Evolutionary conservation across 2,888 invertebrate species (phyloP).

Genomic region (Shargacucullia verbasci): DNA sequence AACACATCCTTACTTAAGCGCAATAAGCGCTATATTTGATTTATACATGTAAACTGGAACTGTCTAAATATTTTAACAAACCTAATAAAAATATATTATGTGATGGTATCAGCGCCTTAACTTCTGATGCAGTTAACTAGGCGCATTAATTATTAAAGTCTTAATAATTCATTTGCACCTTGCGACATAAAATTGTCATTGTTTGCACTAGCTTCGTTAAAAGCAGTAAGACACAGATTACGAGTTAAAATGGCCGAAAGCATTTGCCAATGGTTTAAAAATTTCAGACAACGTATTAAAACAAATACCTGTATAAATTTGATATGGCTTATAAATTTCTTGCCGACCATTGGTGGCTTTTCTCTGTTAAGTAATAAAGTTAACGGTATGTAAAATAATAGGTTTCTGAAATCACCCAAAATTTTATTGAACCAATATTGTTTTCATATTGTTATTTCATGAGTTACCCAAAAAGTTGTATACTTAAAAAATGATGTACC

Average conservation of each 20-base stretch:
- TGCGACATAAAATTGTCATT: constrained; percentile 6
- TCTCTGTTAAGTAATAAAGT: constrained; percentile 48
- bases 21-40: no score
- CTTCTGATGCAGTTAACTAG: constrained; percentile 32
- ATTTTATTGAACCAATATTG: no score
- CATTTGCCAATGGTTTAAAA: constrained; percentile 11
- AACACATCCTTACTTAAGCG: no score
- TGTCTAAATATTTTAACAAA: no score
- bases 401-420: no score
- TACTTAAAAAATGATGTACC: no score
- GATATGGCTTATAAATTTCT: constrained; percentile 56
- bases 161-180: constrained; percentile 43
- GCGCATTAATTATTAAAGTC: constrained; percentile 35
- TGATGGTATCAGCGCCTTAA: no score
- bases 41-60: no score
- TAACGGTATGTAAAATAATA: constrained; percentile 46
- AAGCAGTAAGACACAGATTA: constrained; percentile 1
- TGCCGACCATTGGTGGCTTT: constrained; percentile 58
- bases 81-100: no score
- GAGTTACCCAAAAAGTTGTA: no score
- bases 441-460: no score
- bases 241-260: constrained; percentile 25
- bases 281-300: constrained; percentile 30
- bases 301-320: constrained; percentile 55
- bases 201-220: no score